These are phyloP conservation scores for Ostrea denselamellosa DNA, from an alignment of 1,140 invertebrate species.

Conservation along the genomic window DNA sequence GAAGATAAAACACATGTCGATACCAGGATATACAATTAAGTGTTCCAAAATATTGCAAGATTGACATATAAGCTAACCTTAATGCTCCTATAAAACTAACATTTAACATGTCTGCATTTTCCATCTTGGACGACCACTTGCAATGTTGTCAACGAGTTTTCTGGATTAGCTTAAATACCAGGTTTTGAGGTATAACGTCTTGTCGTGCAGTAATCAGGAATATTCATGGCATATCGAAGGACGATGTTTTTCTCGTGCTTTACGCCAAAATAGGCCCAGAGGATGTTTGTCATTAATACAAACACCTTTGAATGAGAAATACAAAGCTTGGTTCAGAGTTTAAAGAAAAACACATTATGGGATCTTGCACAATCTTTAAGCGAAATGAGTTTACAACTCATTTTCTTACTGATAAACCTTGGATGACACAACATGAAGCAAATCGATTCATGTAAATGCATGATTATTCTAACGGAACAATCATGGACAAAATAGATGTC, in stretches of 20 bases:
- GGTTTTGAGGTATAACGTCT: neutral
- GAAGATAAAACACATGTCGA: too few relatives aligned
- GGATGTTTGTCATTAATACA: neutral
- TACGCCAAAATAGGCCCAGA: conserved; percentile 1
- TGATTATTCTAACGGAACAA: neutral
- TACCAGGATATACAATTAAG: too few relatives aligned
- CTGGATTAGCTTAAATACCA: neutral
- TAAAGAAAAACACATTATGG: neutral
- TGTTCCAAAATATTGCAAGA: too few relatives aligned
- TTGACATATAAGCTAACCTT: neutral
- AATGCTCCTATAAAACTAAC: neutral
- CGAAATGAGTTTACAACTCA: neutral
- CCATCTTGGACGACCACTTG: neutral
- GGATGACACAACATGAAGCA: too few relatives aligned
- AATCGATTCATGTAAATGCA: neutral
- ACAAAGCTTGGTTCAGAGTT: neutral
- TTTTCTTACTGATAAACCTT: neutral
- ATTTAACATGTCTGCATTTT: neutral
- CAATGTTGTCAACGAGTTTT: neutral
- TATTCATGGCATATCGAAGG: neutral
- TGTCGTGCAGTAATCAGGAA: neutral
- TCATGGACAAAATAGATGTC: neutral
- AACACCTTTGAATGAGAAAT: neutral
- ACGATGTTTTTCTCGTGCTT: neutral
- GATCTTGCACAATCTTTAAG: neutral